Base-by-base conservation (phyloP, 2,797 vertebrate genomes). In the Enteromius paludinosus region DNA sequence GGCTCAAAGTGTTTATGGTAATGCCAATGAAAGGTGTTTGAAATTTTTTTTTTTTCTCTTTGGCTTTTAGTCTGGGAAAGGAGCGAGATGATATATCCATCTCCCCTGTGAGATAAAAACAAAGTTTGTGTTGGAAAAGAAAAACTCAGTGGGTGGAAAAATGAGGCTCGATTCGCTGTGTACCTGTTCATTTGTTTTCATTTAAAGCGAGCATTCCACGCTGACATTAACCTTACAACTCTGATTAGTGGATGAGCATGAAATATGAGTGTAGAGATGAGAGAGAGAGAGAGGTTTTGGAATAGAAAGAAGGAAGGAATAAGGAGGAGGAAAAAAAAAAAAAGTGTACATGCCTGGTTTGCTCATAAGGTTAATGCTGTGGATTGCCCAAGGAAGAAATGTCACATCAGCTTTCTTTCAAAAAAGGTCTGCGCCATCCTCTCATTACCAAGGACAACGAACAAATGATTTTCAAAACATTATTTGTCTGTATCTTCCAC, bases 401-500 rank as follows among this genome's bases (percentile, higher is more conserved):
- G 84, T 79, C 74, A 83, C 82, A 85, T 66, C 49, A 78, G 77
- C 76, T 76, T 49, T 15, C 49, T 52, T 28, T 69, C 61, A 75
- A 66, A 79, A 79, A 77, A 52, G 18, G 72, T 23, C 49, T 15
- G 41, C 33, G 35, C 35, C 52, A 82, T 74, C 66, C 33, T 81
- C 59, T 83, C 5, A 70, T 85, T 69, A 86, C 47, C 30, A 79
- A 88, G 64, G 87, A 78, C n/a, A 88, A 75, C 17, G 23, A 85
- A 78, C 80, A 14, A 79, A 38, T 66, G 20, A 85, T 83, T 81
- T 86, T 28, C 54, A 83, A 82, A 81, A 20, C 47, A 3, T 49
- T 38, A 69, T 87, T 86, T 86, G 82, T 87, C 85, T 9, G 56
- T 74, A 72, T 76, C 83, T 88, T 86, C 81, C 62, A 87, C 81